Base-by-base conservation (phyloP, 2,113 vertebrate genomes). In the Pangasianodon gigas region DNA sequence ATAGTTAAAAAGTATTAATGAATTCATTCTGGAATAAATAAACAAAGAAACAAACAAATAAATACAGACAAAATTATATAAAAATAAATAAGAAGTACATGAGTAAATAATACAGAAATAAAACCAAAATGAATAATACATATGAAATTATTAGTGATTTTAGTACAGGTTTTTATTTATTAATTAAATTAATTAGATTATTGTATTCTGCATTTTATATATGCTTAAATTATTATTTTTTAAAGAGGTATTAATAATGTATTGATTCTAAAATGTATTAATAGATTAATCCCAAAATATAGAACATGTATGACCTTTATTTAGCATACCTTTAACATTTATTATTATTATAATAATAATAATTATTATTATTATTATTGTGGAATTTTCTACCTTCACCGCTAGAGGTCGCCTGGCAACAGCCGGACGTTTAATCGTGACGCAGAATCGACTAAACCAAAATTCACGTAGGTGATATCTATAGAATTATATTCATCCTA, bases 371-470 rank as follows among this genome's bases (percentile, higher is more conserved):
- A 67, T 29, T n/a, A 11, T 67, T 13, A 67, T 7, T 18, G 18
- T 6, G 24, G 0, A 51, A 13, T 19, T 71, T 6, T 6, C 16
- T 14, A 37, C 0, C 19, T 26, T 84, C 37, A 54, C 52, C 85
- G 14, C 67, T 37, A 87, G 85, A 56, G 51, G 85, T 44, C 85
- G 69, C 65, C 32, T 11, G 2, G 3, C 3, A 37, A 29, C 51
- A 41, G 21, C 54, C 44, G 9, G 10, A 52, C 62, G 48, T 75
- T 56, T 56, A 13, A 6, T 32, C 29, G 21, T 83, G 79, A 71
- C 48, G 48, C 26, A 41, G 8, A 6, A 26, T 87, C 46, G 87
- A 71, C 87, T n/a, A 56, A 71, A 88, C 79, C 87, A 88, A 83
- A 58, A 69, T 21, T 21, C 19, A 29, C 13, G 21, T 18, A 46